phyloP scores from a whole-genome alignment of 2,797 vertebrate genomes.

The Rallus crepitans region DNA sequence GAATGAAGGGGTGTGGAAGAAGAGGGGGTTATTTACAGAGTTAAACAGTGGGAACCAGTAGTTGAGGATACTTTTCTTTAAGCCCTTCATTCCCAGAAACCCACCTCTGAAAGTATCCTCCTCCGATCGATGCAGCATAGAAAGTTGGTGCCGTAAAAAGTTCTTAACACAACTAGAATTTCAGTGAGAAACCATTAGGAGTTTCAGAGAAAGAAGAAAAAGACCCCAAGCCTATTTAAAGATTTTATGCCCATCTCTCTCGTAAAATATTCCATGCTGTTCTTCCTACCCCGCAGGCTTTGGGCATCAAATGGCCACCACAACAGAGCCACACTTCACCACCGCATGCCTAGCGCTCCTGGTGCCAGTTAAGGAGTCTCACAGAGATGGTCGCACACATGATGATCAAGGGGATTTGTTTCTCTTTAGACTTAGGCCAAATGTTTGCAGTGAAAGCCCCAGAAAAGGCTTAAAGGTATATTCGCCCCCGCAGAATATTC shows the following conservation, averaged over 20 bases:
- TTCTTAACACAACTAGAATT: not conserved
- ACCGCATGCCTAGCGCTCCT: not conserved
- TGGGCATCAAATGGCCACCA: not conserved
- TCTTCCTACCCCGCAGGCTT: not conserved
- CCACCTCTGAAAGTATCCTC: not conserved
- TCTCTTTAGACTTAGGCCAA: not conserved
- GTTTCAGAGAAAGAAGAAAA: not conserved
- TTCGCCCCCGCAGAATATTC: not conserved
- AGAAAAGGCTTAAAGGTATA: slow-evolving; percentile 3
- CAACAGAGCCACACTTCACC: not conserved
- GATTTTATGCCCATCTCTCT: not conserved
- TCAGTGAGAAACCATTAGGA: not conserved
- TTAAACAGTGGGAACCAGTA: not conserved
- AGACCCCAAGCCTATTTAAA: not conserved
- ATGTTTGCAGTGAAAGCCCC: not conserved
- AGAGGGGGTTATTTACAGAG: not conserved
- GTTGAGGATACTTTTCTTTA: not conserved
- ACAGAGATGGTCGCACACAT: not conserved
- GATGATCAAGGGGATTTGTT: not conserved
- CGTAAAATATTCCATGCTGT: not conserved
- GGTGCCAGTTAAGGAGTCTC: not conserved
- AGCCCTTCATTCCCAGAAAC: not conserved
- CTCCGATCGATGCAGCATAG: not conserved
- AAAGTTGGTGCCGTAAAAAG: not conserved
- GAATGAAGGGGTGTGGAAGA: too few species aligned